Conservation (phyloP, 2,888 invertebrate species). For the Amphipyra tragopoginis region DNA sequence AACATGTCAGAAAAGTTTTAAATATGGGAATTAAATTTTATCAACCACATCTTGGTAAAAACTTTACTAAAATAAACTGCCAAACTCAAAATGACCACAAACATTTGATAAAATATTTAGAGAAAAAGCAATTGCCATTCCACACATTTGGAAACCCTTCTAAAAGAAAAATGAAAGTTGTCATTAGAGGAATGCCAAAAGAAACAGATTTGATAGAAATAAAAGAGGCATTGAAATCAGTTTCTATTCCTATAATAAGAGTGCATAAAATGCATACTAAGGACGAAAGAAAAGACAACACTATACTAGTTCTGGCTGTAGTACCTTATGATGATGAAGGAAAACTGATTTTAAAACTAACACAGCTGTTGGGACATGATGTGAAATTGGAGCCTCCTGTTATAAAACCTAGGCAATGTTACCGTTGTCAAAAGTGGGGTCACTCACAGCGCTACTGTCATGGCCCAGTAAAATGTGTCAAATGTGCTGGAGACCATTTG, state of each 20-base stretch:
- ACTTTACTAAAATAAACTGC: constrained; percentile 68
- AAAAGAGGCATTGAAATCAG: constrained; percentile 66
- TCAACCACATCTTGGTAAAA: constrained; percentile 54
- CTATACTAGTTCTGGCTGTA: constrained; percentile 69
- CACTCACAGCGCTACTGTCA: constrained; percentile 79
- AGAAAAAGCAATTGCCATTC: constrained; percentile 70
- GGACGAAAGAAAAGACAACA: constrained; percentile 54
- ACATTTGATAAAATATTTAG: constrained; percentile 67
- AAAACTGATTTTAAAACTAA: constrained; percentile 64
- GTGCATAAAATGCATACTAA: constrained; percentile 73
- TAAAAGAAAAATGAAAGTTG: constrained; percentile 74
- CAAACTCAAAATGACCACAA: constrained; percentile 68
- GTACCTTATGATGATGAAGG: constrained; percentile 69
- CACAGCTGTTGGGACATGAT: constrained; percentile 64
- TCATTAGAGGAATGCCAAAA: constrained; percentile 73
- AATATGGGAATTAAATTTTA: constrained; percentile 66
- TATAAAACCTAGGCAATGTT: constrained; percentile 73
- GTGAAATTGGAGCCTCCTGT: constrained; percentile 74
- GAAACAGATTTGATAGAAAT: constrained; percentile 64
- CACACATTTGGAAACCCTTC: constrained; percentile 75
- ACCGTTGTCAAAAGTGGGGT: constrained; percentile 82
- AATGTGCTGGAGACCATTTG: constrained; percentile 78
- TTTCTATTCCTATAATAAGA: constrained; percentile 70
- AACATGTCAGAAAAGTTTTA: constrained; percentile 65
- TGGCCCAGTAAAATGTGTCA: constrained; percentile 75